Conservation (phyloP, 64 coral and sea anemone species). For the Actinia tenebrosa region DNA sequence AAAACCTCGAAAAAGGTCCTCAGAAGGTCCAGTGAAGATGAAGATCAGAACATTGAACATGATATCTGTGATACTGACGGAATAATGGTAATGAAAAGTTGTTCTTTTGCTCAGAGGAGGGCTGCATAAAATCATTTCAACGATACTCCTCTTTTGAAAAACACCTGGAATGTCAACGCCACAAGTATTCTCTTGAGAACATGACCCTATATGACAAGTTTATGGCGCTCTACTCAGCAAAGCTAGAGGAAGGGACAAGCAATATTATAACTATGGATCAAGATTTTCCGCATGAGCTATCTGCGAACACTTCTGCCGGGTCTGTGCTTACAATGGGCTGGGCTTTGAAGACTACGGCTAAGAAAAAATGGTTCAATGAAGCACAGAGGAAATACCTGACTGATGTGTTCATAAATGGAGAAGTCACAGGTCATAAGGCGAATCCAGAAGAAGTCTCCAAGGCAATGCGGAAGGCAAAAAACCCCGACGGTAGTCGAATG, state of each 20-base stretch:
- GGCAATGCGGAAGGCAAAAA: slow-evolving; percentile 16
- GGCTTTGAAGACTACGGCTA: slow-evolving; percentile 50
- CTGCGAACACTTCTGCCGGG: not conserved
- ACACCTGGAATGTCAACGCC: not conserved
- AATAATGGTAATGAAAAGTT: not conserved
- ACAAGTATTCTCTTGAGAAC: slow-evolving; percentile 5
- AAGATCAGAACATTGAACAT: not conserved
- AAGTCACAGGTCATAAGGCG: slow-evolving; percentile 42
- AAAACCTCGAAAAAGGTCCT: not conserved
- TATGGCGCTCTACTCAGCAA: not conserved
- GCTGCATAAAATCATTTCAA: slow-evolving; percentile 19
- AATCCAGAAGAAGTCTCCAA: slow-evolving; percentile 45
- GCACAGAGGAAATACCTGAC: slow-evolving; percentile 44
- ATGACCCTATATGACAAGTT: not conserved
- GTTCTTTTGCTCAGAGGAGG: slow-evolving; percentile 6
- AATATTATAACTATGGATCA: not conserved
- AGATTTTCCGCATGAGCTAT: not conserved
- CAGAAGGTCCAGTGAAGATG: not conserved
- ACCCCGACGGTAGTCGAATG: slow-evolving; percentile 21
- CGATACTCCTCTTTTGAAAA: slow-evolving; percentile 15
- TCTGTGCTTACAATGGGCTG: slow-evolving; percentile 35
- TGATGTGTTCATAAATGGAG: slow-evolving; percentile 34
- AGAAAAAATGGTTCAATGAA: slow-evolving; percentile 23
- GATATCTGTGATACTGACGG: not conserved
- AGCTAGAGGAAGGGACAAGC: slow-evolving; percentile 3